Percentiles rank a stretch among this genome's conserved stretches.
phyloP scores from a whole-genome alignment of 2,797 vertebrate species.

The Echiichthys vipera region DNA sequence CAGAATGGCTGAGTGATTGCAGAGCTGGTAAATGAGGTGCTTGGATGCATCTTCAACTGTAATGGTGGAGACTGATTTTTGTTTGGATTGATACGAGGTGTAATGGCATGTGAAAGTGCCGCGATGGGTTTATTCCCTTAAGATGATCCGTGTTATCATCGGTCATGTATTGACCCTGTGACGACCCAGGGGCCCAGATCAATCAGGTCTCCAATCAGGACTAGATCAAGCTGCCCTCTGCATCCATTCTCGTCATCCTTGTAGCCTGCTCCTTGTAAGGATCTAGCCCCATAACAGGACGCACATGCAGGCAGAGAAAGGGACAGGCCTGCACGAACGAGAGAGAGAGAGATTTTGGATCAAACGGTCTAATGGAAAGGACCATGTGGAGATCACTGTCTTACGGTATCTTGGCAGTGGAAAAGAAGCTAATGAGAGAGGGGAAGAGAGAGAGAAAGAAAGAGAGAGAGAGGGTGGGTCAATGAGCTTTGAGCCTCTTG shows the following conservation, averaged over 20 bases:
- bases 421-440: slow-evolving; percentile 53
- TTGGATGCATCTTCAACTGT: slow-evolving; percentile 25
- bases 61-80: background rate
- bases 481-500: slow-evolving; percentile 78
- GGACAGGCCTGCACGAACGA: slow-evolving; percentile 22
- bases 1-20: slow-evolving; percentile 50
- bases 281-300: slow-evolving; percentile 7
- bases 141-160: slow-evolving; percentile 68
- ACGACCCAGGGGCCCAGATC: slow-evolving; percentile 70
- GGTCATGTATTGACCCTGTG: slow-evolving; percentile 69
- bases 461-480: slow-evolving; percentile 67
- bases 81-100: slow-evolving; percentile 40
- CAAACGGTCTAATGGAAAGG: slow-evolving; percentile 30
- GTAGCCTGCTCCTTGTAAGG: slow-evolving; percentile 6
- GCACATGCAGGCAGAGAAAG: slow-evolving; percentile 17
- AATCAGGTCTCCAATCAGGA: slow-evolving; percentile 77
- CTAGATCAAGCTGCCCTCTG: slow-evolving; percentile 61
- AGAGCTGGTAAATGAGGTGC: slow-evolving; percentile 22
- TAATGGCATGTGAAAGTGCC: slow-evolving; percentile 59
- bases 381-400: slow-evolving; percentile 47
- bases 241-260: slow-evolving; percentile 50
- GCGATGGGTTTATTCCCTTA: slow-evolving; percentile 56
- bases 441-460: slow-evolving; percentile 26
- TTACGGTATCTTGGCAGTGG: slow-evolving; percentile 48
- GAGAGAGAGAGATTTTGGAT: slow-evolving; percentile 35